phyloP scores from a whole-genome alignment of 2,113 vertebrate genomes.

The Carassius carassius region DNA sequence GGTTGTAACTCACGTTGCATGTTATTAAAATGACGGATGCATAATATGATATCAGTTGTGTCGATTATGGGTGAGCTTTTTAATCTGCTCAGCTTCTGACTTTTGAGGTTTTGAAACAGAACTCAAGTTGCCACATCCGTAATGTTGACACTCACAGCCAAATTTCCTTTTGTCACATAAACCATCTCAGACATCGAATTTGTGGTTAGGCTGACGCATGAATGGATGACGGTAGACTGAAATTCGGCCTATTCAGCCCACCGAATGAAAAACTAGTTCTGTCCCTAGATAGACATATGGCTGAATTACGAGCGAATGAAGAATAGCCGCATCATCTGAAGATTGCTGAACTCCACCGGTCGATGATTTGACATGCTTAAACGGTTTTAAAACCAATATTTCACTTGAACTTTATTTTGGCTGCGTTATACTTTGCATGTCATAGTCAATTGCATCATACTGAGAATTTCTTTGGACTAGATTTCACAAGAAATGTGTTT shows the following conservation, averaged over 20 bases:
- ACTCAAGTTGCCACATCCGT: conserved; percentile 15
- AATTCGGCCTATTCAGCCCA: not conserved
- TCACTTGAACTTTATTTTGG: not conserved
- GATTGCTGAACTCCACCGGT: too few relatives aligned
- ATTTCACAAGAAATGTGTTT: conserved; percentile 7
- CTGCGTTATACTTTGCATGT: not conserved
- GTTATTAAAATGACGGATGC: not conserved
- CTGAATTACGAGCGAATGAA: not conserved
- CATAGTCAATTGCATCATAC: not conserved
- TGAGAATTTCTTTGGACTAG: not conserved
- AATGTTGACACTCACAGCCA: not conserved
- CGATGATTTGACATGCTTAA: not conserved
- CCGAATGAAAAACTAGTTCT: not conserved
- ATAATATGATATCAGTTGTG: conserved; percentile 19
- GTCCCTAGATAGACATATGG: not conserved
- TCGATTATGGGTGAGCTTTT: not conserved
- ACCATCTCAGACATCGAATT: not conserved
- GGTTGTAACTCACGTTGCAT: not conserved
- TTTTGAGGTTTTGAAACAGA: conserved; percentile 31
- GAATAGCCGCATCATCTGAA: not conserved
- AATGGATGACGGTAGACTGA: conserved; percentile 12
- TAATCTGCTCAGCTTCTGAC: not conserved
- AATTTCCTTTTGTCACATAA: conserved; percentile 14
- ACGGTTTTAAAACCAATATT: not conserved
- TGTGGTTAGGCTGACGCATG: conserved; percentile 17